Evolutionary conservation across 2,113 vertebrate genomes (phyloP).

Genomic region (Odontophorus gujanensis): DNA sequence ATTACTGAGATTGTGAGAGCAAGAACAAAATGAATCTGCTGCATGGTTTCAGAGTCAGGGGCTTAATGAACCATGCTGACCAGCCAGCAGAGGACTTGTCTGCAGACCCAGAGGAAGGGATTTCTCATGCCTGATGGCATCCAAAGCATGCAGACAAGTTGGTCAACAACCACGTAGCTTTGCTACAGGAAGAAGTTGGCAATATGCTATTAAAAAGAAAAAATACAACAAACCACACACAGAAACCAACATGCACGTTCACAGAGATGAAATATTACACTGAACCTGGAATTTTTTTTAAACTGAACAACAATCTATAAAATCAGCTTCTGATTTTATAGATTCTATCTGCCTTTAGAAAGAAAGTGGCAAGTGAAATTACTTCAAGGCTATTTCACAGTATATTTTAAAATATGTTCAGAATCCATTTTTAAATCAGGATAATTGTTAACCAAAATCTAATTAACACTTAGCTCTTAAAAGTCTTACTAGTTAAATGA

Average conservation of each 20-base stretch:
- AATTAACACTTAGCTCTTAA: background rate
- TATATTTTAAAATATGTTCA: background rate
- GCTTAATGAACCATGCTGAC: background rate
- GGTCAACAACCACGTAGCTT: background rate
- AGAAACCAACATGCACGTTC: background rate
- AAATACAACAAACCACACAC: no score
- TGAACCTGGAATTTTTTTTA: background rate
- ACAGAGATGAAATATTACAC: background rate
- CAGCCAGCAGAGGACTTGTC: background rate
- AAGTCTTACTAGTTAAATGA: background rate
- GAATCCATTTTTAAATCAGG: background rate
- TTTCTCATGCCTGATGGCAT: background rate
- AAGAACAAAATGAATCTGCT: background rate
- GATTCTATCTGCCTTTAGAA: no score
- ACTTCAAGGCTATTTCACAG: background rate
- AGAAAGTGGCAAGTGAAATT: no score
- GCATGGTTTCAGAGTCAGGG: background rate
- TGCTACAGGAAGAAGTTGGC: background rate
- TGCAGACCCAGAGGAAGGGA: background rate
- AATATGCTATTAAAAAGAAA: background rate
- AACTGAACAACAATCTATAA: background rate
- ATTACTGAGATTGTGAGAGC: accelerated
- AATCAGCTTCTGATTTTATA: background rate
- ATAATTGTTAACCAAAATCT: background rate
- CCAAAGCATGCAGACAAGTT: background rate